A percentile compares a stretch with the other conserved stretches of the same genome.
Conservation (phyloP, 1,140 invertebrate genomes). For the Campoletis sonorensis region DNA sequence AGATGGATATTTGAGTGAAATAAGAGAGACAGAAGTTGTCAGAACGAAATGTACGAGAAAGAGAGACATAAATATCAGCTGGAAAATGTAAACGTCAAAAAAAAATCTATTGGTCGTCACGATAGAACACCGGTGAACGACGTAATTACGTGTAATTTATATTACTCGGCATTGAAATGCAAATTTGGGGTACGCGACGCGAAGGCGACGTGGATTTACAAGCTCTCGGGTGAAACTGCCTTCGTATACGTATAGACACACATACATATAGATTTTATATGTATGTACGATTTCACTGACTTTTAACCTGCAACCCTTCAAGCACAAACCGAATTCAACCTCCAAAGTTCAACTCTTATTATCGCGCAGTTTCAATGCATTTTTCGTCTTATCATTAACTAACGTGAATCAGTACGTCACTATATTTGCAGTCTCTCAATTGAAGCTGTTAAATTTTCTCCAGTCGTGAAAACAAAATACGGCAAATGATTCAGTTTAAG, state of each 20-base stretch:
- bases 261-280: no score
- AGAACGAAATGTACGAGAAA: neutral
- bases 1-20: neutral
- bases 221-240: conserved; percentile 4
- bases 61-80: neutral
- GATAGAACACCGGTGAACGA: conserved; percentile 37
- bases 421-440: neutral
- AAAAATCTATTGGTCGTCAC: conserved; percentile 54
- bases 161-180: conserved; percentile 76
- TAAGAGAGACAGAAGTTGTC: neutral
- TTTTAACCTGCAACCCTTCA: conserved; percentile 9
- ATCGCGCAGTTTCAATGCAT: neutral
- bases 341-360: neutral
- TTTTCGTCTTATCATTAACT: neutral
- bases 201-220: neutral
- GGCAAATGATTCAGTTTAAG: neutral
- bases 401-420: neutral
- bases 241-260: neutral
- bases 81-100: conserved; percentile 40
- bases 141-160: conserved; percentile 77
- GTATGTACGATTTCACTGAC: neutral
- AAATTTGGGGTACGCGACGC: conserved; percentile 64
- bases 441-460: neutral
- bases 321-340: neutral
- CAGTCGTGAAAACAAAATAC: neutral